phyloP scores from a whole-genome alignment of 2,888 invertebrate genomes.

The Andricus curvator region DNA sequence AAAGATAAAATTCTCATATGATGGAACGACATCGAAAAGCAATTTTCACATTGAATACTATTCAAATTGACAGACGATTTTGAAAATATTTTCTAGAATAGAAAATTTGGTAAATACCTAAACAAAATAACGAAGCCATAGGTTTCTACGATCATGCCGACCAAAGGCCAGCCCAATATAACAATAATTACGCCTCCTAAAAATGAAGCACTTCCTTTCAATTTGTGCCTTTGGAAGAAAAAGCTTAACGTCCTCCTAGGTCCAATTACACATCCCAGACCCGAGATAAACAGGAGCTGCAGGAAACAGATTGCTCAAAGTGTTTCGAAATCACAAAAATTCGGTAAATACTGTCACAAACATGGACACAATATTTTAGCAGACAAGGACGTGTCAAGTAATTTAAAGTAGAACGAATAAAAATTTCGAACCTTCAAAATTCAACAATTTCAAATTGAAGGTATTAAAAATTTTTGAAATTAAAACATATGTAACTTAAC shows the following conservation, averaged over 20 bases:
- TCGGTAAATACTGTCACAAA: too few species aligned
- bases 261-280: constrained; percentile 97
- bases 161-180: constrained; percentile 95
- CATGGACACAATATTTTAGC: too few species aligned
- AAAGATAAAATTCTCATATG: not conserved
- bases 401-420: too few species aligned
- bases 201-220: constrained; percentile 93
- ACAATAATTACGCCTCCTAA: constrained; percentile 96
- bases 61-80: not conserved
- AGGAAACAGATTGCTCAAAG: constrained; percentile 24
- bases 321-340: too few species aligned
- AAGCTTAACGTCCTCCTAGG: constrained; percentile 96
- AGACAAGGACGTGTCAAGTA: too few species aligned
- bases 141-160: constrained; percentile 97
- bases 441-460: too few species aligned
- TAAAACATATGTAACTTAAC: too few species aligned
- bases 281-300: constrained; percentile 97
- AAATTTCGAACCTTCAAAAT: too few species aligned
- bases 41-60: not conserved
- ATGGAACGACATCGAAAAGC: not conserved
- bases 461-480: too few species aligned
- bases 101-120: constrained; percentile 80
- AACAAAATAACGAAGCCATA: constrained; percentile 96
- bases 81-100: not conserved
- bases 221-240: constrained; percentile 98